Evolutionary conservation across 2,888 invertebrate genomes (phyloP).

Genomic region (Strigamia maritima): DNA sequence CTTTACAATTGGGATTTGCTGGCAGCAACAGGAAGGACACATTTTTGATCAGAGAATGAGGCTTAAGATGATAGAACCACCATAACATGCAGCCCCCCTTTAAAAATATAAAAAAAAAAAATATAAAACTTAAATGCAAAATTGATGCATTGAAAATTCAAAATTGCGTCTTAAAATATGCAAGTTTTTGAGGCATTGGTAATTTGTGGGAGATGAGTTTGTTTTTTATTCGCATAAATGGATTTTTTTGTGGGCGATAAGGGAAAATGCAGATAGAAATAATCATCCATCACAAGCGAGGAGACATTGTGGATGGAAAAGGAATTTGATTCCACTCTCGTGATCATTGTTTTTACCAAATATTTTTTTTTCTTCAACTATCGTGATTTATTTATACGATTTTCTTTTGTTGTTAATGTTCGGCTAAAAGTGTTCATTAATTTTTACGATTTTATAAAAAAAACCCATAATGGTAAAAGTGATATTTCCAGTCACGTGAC

Average conservation of each 20-base stretch:
- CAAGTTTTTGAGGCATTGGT: background rate
- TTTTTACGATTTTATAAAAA: background rate
- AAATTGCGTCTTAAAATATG: background rate
- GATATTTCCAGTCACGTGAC: conserved; percentile 15
- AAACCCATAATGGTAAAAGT: background rate
- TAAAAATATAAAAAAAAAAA: too few relatives aligned
- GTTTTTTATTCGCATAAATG: background rate
- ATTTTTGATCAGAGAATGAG: background rate
- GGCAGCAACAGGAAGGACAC: background rate
- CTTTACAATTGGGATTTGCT: conserved; percentile 2
- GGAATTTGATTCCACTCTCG: background rate
- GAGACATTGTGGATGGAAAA: background rate
- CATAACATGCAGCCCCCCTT: background rate
- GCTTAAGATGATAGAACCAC: background rate
- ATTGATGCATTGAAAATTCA: background rate
- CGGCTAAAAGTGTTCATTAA: background rate
- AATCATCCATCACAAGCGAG: background rate
- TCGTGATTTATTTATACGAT: background rate
- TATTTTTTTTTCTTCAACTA: background rate
- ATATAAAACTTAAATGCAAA: too few relatives aligned
- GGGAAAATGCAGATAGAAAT: background rate
- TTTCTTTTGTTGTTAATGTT: background rate
- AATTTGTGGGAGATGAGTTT: background rate
- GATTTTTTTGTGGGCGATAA: background rate
- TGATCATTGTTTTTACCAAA: background rate